Evolutionary conservation across 2,113 vertebrate genomes (phyloP), one percentile per base, ranked within the genome.

Genomic region (Willisornis vidua): DNA sequence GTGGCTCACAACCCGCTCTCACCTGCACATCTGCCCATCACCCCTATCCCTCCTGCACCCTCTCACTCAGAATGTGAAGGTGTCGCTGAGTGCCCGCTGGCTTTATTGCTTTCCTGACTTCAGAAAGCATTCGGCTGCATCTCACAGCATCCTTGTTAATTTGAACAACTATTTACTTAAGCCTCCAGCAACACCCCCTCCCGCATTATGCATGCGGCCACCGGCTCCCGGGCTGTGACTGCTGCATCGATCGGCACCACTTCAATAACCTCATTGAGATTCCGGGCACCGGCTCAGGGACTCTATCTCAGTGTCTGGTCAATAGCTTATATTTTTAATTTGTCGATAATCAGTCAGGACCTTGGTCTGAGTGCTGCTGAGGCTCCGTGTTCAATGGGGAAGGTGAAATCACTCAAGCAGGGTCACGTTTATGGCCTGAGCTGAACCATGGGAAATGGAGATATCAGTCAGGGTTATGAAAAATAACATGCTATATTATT

Each of bases 261-360:
- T 98, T 98, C 96, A 96, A 98, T 98, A 96, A 83, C 96, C 98
- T 99, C 98, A 99, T 99, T 99, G 98, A 98, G 98, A 99, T 99
- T 98, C 99, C 86, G 96, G 97, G 94, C 98, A 96, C 95, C 93
- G 81, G 98, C 98, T 98, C 98, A 87, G 98, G 98, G 98, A 98
- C 98, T 98, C 98, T 98, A 98, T 98, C 97, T 98, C 97, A 66
- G 98, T 96, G 97, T 97, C 97, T 97, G 98, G 87, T 98, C 98
- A 98, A 98, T 98, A 98, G 97, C 98, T 98, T 98, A 98, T 98
- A 97, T 98, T 98, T 98, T 98, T 98, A 98, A 98, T 98, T 97
- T 98, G 98, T 98, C 98, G 94, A 98, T 98, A 98, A 98, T 97
- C 98, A 98, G 97, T 97, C 97, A 94, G 96, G 97, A 96, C 97